phyloP scores from a whole-genome alignment of 2,888 invertebrate genomes.

The Tryphoninae sp. region DNA sequence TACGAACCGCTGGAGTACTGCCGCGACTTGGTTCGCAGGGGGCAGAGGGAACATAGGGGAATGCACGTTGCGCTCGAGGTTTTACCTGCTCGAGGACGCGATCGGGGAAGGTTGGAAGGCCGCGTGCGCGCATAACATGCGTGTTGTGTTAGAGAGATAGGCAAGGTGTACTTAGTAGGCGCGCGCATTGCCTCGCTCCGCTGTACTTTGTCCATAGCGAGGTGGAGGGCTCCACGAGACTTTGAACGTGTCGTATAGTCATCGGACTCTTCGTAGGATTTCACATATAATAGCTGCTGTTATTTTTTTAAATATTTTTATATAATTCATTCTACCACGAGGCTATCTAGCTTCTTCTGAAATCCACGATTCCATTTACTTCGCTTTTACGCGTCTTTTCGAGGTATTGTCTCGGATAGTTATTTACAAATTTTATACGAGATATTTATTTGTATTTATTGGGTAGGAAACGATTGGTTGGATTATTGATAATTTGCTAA shows the following conservation, averaged over 20 bases:
- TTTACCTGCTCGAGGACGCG: constrained; percentile 55
- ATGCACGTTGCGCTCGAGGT: constrained; percentile 35
- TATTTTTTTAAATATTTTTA: not conserved
- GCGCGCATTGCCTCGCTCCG: constrained; percentile 32
- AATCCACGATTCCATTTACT: not conserved
- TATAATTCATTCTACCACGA: not conserved
- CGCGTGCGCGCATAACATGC: constrained; percentile 21
- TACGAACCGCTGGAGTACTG: too few relatives aligned
- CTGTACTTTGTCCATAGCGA: constrained; percentile 22
- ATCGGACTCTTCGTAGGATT: constrained; percentile 9
- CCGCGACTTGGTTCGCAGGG: constrained; percentile 29
- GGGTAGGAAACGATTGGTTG: too few relatives aligned
- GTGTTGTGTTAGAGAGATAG: constrained; percentile 22
- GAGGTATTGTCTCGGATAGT: not conserved
- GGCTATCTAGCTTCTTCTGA: not conserved
- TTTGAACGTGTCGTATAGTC: constrained; percentile 17
- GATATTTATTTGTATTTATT: too few relatives aligned
- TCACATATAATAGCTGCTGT: not conserved
- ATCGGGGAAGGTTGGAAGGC: constrained; percentile 58
- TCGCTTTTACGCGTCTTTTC: not conserved
- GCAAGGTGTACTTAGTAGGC: constrained; percentile 27
- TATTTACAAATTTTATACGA: not conserved
- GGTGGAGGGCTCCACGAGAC: constrained; percentile 22
- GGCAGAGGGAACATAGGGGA: constrained; percentile 12
- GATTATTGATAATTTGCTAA: too few relatives aligned